phyloP scores from a whole-genome alignment of 2,797 vertebrate species.

The Paramormyrops hopkinsi region DNA sequence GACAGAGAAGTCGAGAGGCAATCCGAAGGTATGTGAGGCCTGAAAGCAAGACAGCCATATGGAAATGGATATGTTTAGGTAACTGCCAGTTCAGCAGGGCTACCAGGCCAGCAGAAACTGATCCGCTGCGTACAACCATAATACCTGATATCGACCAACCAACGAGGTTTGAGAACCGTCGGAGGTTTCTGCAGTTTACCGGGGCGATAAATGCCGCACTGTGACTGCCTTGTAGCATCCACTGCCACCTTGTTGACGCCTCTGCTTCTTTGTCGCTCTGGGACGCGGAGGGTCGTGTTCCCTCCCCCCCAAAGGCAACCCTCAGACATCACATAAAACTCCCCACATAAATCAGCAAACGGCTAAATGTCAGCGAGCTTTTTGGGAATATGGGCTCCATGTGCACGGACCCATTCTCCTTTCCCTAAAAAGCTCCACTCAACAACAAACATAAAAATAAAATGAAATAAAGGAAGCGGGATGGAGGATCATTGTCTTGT shows the following conservation, averaged over 20 bases:
- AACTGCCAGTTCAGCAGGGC: not conserved
- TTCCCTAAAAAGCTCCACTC: not conserved
- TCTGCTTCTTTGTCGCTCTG: not conserved
- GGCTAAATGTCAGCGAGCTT: not conserved
- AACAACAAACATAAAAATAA: not conserved
- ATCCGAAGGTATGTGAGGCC: not conserved
- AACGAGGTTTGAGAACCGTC: not conserved
- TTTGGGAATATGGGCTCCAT: not conserved
- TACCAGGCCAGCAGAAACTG: not conserved
- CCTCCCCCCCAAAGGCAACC: not conserved
- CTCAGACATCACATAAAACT: not conserved
- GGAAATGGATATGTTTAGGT: not conserved
- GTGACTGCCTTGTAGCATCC: not conserved
- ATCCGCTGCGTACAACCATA: not conserved
- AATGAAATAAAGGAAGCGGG: not conserved
- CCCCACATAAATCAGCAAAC: not conserved
- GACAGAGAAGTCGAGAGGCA: not conserved
- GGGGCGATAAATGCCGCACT: not conserved
- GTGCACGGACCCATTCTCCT: not conserved
- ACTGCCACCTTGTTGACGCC: not conserved
- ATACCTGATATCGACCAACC: not conserved
- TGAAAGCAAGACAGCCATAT: not conserved
- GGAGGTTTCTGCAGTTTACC: not conserved
- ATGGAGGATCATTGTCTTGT: slow-evolving; percentile 9
- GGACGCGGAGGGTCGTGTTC: not conserved